Evolutionary conservation across 1,140 invertebrate species (phyloP), one percentile per base, ranked within the genome.

Genomic region (Brachionus sp.): DNA sequence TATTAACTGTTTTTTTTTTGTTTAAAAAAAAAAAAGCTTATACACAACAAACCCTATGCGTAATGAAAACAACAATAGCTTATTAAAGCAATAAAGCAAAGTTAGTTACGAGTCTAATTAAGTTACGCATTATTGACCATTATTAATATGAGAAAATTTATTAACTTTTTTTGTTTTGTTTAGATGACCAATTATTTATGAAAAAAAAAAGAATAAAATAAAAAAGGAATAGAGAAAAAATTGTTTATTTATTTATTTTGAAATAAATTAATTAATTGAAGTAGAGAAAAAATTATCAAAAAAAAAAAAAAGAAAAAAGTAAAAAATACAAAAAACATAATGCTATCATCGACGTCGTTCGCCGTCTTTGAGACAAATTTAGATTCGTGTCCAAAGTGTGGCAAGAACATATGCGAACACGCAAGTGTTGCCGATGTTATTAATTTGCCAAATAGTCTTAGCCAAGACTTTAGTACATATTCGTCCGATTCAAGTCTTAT

Each of bases 401-500:
- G 77, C 23, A 39, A 66, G 10, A 80, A 80, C 25, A 25, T 80
- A 16, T 80, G 77, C 33, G 77, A 80, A 16, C 77, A 80, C 16
- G 50, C 77, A 12, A 80, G 77, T 29, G 35, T 80, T 5, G 77
- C 77, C 19, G 77, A 80, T 44, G 62, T 80, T 10, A 80, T 80
- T 2, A 80, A 80, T 25, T 29, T 80, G 16, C 77, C 77, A 12
- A 80, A 80, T 44, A 62, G 46, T 80, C 6, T 80, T 5, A 80
- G 77, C 4, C 77, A 80, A 16, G 77, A 80, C 33, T 80, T 80
- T 66, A 80, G 77, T 25, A 80, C 77, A 4, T 80, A 80, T 37
- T 80, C 77, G 19, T 80, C 77, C 7, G 77, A 80, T n/a, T 80
- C 77, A 9, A 80, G 77, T 35, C 50, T 80, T 12, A 80, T 80